Evolutionary conservation across 1,140 invertebrate species (phyloP).

Genomic region (Heliconius hewitsoni): DNA sequence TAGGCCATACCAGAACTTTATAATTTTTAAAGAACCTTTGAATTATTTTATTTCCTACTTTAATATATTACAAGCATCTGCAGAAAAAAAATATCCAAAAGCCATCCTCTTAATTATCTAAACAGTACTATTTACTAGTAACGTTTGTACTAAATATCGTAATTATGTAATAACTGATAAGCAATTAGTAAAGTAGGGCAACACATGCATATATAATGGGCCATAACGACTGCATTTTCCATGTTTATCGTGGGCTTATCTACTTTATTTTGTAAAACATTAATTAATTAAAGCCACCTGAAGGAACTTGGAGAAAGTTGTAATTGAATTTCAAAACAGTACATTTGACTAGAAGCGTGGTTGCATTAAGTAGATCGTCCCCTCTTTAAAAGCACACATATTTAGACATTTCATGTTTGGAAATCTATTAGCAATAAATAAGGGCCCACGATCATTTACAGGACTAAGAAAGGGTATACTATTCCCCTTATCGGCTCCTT

Average conservation of each 20-base stretch:
- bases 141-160: constrained; percentile 19
- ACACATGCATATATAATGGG: constrained; percentile 22
- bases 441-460: constrained; percentile 69
- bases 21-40: too few relatives aligned
- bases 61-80: too few relatives aligned
- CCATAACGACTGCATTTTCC: constrained; percentile 34
- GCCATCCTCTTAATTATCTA: constrained; percentile 1
- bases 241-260: constrained; percentile 36
- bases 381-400: constrained; percentile 62
- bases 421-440: constrained; percentile 80
- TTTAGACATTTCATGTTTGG: constrained; percentile 61
- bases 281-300: constrained; percentile 38
- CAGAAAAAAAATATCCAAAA: not conserved
- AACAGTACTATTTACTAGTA: constrained; percentile 2
- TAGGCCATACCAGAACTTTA: not conserved
- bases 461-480: constrained; percentile 74
- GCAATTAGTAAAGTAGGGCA: constrained; percentile 34
- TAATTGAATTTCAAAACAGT: constrained; percentile 51
- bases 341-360: constrained; percentile 47
- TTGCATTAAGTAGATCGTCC: constrained; percentile 61
- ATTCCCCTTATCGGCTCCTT: constrained; percentile 72
- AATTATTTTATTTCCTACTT: too few relatives aligned
- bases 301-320: constrained; percentile 40
- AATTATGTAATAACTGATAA: constrained; percentile 18
- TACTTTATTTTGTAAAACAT: constrained; percentile 34